Base-by-base conservation (phyloP, 92 coral and sea anemone genomes). In the Muricea muricata region DNA sequence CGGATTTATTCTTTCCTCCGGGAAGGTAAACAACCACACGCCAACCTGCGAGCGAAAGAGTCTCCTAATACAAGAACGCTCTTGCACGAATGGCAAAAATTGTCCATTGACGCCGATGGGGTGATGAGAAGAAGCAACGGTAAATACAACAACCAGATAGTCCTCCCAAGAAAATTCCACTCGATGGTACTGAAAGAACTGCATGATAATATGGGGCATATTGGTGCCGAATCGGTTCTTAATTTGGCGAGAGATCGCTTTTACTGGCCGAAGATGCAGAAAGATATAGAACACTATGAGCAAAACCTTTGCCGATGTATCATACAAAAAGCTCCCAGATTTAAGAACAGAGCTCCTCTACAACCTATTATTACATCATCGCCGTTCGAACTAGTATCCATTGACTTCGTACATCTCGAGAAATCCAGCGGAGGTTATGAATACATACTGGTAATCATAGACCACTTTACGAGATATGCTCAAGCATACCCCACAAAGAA, bases 161-260 rank as follows among this genome's bases (percentile, higher is more conserved):
- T 89, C 1, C 65, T 90, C 61, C 90, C 88, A 11, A 66, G 46
- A 33, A 84, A 66, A 39, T 87, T 65, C 79, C 86, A 68, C 13
- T 18, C 40, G 18, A 28, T 81, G 17, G 80, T 90, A 8, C 72
- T 80, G 50, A 75, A 52, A 37, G 90, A 73, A 66, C 71, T 80
- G 0, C 93, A 90, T 17, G 90, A 90, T 25, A 75, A 86, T 33
- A 90, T 89, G 93, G 93, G 93, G 13, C 93, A 89, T 56, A 84
- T 89, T 14, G 82, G 89, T 0, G 42, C 75, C 4, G 89, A 88
- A 14, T 24, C 81, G 42, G 77, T 79, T 1, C 52, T 73, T 20
- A 29, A 63, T 26, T 81, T 85, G 4, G 90, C 84, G 11, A 71
- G 88, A 46, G 93, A 86, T 30, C 86, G 88, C 75, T 86, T 90